Percentiles rank a stretch among this genome's conserved stretches.
phyloP scores from a whole-genome alignment of 2,888 invertebrate species.

The Megastigmus dorsalis region DNA sequence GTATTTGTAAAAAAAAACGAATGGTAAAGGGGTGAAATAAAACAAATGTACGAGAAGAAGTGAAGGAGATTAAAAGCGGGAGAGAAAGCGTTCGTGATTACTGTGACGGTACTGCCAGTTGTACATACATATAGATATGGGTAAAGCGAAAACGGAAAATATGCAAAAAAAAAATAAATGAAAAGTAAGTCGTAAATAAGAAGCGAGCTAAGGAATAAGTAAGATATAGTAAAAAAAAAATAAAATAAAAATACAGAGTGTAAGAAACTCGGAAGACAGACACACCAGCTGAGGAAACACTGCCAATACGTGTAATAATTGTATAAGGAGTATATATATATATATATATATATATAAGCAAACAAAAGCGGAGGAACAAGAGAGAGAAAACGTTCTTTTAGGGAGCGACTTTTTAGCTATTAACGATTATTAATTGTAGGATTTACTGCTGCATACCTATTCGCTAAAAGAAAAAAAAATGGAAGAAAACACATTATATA shows the following conservation, averaged over 20 bases:
- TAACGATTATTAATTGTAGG: constrained; percentile 53
- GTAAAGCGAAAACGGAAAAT: constrained; percentile 37
- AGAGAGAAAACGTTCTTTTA: constrained; percentile 31
- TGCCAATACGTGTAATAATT: constrained; percentile 73
- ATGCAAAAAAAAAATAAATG: constrained; percentile 43
- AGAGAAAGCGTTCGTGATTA: constrained; percentile 45
- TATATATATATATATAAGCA: constrained; percentile 27
- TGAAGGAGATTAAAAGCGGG: constrained; percentile 30
- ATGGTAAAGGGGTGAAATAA: background rate
- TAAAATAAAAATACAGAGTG: constrained; percentile 48
- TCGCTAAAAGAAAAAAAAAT: constrained; percentile 38
- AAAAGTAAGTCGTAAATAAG: constrained; percentile 41
- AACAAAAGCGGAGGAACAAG: background rate
- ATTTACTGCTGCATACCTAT: constrained; percentile 49
- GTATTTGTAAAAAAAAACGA: constrained; percentile 47
- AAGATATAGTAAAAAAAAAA: constrained; percentile 13
- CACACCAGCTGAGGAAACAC: constrained; percentile 73
- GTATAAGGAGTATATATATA: constrained; percentile 44
- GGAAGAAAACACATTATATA: constrained; percentile 32
- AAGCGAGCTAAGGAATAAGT: constrained; percentile 42
- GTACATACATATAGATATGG: constrained; percentile 52
- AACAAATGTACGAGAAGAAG: constrained; percentile 31
- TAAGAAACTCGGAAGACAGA: constrained; percentile 53
- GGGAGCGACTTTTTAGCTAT: constrained; percentile 46
- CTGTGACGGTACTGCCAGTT: constrained; percentile 52